Conservation (phyloP, 1,140 invertebrate species). For the Temnothorax curvispinosus region DNA sequence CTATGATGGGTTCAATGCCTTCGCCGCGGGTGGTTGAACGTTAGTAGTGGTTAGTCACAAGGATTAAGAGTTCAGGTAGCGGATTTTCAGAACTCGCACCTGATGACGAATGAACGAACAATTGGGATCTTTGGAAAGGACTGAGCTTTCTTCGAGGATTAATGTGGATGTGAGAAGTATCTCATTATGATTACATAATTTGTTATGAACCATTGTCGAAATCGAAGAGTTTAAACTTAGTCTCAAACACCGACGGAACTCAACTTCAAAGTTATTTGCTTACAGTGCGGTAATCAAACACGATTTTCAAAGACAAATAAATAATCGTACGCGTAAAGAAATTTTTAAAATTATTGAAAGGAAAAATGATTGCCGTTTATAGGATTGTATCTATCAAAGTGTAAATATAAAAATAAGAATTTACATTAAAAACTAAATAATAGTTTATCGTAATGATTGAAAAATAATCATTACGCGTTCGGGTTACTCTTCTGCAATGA, state of each 20-base stretch:
- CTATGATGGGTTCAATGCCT: background rate
- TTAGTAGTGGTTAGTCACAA: background rate
- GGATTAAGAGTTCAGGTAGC: background rate
- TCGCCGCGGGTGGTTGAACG: conserved; percentile 1
- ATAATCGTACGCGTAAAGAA: conserved; percentile 15
- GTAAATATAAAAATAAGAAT: background rate
- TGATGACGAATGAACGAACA: background rate
- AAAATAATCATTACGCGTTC: background rate
- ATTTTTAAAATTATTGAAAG: background rate
- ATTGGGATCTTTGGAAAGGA: background rate
- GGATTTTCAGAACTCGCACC: background rate
- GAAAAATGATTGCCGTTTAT: background rate
- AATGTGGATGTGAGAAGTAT: conserved; percentile 8
- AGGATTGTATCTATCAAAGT: background rate
- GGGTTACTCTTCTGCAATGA: background rate
- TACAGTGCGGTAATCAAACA: conserved; percentile 43
- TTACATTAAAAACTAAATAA: conserved; percentile 3
- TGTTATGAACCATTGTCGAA: background rate
- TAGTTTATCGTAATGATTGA: background rate
- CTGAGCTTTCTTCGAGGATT: background rate
- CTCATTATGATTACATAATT: conserved; percentile 49
- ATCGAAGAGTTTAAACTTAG: background rate
- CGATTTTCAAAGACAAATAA: conserved; percentile 41
- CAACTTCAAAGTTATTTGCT: conserved; percentile 39
- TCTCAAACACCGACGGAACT: conserved; percentile 12